phyloP scores from a whole-genome alignment of 1,140 invertebrate genomes.

The Listronotus bonariensis region DNA sequence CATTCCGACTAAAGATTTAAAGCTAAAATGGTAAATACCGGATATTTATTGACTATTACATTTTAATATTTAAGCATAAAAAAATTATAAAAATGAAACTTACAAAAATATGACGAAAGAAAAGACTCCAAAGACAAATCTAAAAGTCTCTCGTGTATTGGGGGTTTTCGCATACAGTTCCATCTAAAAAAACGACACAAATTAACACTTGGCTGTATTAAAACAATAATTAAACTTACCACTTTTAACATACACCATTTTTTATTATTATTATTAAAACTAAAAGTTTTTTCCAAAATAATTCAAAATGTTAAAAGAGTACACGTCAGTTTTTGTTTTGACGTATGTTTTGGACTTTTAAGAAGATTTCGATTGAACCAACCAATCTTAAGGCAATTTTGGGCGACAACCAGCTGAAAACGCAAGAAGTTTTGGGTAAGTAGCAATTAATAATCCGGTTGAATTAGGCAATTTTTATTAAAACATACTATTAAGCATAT shows the following conservation, averaged over 20 bases:
- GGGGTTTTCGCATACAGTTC: conserved; percentile 45
- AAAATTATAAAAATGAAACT: conserved; percentile 39
- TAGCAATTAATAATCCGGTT: too few relatives aligned
- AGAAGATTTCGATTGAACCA: too few relatives aligned
- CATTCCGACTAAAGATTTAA: conserved; percentile 51
- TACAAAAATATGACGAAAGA: conserved; percentile 52
- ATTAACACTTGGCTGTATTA: not conserved
- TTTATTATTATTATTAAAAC: not conserved
- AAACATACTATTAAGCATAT: too few relatives aligned
- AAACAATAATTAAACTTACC: conserved; percentile 21
- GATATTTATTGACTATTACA: conserved; percentile 11
- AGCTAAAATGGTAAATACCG: too few relatives aligned
- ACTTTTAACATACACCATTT: conserved; percentile 38
- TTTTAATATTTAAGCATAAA: too few relatives aligned
- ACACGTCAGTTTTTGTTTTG: conserved; percentile 7
- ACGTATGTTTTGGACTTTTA: too few relatives aligned
- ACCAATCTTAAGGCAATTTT: too few relatives aligned
- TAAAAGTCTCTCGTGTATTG: conserved; percentile 45
- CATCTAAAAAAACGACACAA: conserved; percentile 45
- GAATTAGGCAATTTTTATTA: too few relatives aligned
- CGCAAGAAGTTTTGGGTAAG: too few relatives aligned
- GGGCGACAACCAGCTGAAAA: too few relatives aligned
- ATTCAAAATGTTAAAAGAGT: not conserved
- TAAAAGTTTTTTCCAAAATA: not conserved
- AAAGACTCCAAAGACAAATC: conserved; percentile 51